phyloP scores from a whole-genome alignment of 1,140 invertebrate species.

The Drosophila elegans region DNA sequence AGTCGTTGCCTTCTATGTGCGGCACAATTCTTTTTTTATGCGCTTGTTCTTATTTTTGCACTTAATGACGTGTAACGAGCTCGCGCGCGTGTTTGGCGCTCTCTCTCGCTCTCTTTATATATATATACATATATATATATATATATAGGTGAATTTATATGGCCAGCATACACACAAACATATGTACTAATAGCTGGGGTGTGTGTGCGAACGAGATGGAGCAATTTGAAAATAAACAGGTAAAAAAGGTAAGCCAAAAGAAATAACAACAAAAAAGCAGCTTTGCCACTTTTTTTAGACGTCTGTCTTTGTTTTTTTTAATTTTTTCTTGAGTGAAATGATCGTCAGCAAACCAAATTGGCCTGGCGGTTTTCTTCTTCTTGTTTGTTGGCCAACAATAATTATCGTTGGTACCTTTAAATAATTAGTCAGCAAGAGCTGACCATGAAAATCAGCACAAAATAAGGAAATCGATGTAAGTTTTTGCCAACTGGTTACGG shows the following conservation, averaged over 20 bases:
- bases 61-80: constrained; percentile 78
- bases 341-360: constrained; percentile 33
- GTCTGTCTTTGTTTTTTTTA: constrained; percentile 36
- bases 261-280: constrained; percentile 70
- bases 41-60: constrained; percentile 76
- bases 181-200: constrained; percentile 46
- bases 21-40: constrained; percentile 59
- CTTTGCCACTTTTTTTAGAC: constrained; percentile 69
- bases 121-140: constrained; percentile 12
- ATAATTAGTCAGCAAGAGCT: constrained; percentile 60
- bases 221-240: constrained; percentile 65
- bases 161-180: constrained; percentile 29
- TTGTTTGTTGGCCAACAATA: constrained; percentile 29
- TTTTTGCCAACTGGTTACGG: constrained; percentile 15
- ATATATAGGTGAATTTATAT: constrained; percentile 21
- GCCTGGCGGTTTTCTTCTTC: constrained; percentile 26
- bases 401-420: constrained; percentile 41
- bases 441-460: constrained; percentile 58
- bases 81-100: constrained; percentile 64
- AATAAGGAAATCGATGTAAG: constrained; percentile 31
- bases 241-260: constrained; percentile 73
- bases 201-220: constrained; percentile 60
- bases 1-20: constrained; percentile 43
- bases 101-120: constrained; percentile 26
- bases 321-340: constrained; percentile 38